A percentile compares a stretch with the other conserved stretches of the same genome.
phyloP scores from a whole-genome alignment of 2,888 invertebrate genomes.

The Nemurella pictetii region DNA sequence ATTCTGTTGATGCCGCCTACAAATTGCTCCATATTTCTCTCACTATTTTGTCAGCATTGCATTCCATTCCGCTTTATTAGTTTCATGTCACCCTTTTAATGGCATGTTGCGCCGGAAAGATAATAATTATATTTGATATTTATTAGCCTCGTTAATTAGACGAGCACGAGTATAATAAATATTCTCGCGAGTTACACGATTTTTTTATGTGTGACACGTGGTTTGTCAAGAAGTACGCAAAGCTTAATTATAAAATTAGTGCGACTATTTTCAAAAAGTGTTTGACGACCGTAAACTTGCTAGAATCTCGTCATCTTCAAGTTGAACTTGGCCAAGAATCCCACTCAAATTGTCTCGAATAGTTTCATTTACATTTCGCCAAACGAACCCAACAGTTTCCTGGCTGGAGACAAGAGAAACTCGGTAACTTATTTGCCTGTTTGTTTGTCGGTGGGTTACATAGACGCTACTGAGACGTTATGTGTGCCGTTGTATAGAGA shows the following conservation, averaged over 20 bases:
- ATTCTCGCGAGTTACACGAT: not conserved
- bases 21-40: conserved; percentile 37
- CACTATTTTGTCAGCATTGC: conserved; percentile 17
- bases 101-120: not conserved
- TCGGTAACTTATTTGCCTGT: not conserved
- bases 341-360: not conserved
- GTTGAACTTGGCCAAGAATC: not conserved
- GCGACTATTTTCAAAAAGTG: not conserved
- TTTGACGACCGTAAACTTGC: not conserved
- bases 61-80: conserved; percentile 23
- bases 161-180: not conserved
- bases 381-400: not conserved
- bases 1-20: conserved; percentile 35
- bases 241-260: not conserved
- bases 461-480: too few species aligned
- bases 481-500: too few species aligned
- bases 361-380: not conserved
- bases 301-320: not conserved
- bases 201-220: not conserved
- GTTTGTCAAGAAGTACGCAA: not conserved
- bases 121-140: not conserved
- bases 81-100: not conserved
- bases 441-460: conserved; percentile 15
- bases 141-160: not conserved
- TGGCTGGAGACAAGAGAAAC: not conserved